Evolutionary conservation across 2,888 invertebrate species (phyloP).

Genomic region (Euzophera pinguis): DNA sequence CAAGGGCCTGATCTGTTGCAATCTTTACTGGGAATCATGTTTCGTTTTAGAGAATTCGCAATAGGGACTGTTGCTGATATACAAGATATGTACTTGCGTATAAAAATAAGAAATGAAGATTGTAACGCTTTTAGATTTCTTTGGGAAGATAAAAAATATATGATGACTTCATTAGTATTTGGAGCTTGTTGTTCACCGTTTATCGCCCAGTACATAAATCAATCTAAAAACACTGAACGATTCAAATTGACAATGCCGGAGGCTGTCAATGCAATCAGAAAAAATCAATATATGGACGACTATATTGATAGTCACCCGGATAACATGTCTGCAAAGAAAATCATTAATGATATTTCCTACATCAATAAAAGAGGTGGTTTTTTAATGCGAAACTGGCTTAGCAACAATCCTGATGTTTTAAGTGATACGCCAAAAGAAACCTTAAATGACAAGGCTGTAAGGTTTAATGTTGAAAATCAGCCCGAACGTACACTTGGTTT

Average conservation of each 20-base stretch:
- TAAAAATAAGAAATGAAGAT: background rate
- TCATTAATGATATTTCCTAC: slow-evolving; percentile 7
- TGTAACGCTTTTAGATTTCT: slow-evolving; percentile 25
- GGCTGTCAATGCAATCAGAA: background rate
- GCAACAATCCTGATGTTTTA: slow-evolving; percentile 12
- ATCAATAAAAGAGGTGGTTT: slow-evolving; percentile 19
- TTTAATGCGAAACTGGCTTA: slow-evolving; percentile 18
- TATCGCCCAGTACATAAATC: background rate
- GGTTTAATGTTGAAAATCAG: slow-evolving; percentile 15
- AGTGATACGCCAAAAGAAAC: slow-evolving; percentile 13
- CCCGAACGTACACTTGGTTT: slow-evolving; percentile 23
- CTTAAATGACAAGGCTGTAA: slow-evolving; percentile 11
- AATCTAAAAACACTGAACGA: background rate
- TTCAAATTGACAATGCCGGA: background rate
- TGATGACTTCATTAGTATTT: background rate
- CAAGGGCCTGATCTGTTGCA: slow-evolving; percentile 32
- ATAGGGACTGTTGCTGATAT: slow-evolving; percentile 34
- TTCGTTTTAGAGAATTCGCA: slow-evolving; percentile 28
- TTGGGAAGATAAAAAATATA: background rate
- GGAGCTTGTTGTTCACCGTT: background rate
- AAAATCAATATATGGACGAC: background rate
- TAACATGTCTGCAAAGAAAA: background rate
- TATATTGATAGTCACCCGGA: background rate
- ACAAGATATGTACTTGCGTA: slow-evolving; percentile 32
- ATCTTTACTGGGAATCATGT: slow-evolving; percentile 26